Evolutionary conservation across 1,140 invertebrate genomes (phyloP).

Genomic region (Trichonephila clavata): DNA sequence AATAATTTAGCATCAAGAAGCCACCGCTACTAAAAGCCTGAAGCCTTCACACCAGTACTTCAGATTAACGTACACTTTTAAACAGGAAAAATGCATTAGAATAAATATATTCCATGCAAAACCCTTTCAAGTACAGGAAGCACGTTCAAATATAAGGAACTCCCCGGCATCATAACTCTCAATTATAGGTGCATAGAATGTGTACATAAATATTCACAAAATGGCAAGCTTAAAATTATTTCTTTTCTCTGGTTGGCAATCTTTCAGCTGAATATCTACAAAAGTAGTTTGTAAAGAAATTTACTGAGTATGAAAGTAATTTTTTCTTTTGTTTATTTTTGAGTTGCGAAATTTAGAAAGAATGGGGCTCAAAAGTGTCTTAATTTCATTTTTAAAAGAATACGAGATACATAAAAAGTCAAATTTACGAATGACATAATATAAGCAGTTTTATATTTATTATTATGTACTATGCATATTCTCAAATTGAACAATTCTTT

Average conservation of each 20-base stretch:
- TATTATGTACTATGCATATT: too few relatives aligned
- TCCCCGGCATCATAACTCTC: neutral
- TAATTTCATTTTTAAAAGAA: too few relatives aligned
- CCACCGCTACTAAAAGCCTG: neutral
- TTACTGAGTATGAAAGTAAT: too few relatives aligned
- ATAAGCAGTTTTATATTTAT: too few relatives aligned
- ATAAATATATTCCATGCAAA: neutral
- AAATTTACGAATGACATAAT: too few relatives aligned
- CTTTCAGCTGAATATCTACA: too few relatives aligned
- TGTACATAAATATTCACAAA: neutral
- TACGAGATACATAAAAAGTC: too few relatives aligned
- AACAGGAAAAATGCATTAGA: constrained; percentile 22
- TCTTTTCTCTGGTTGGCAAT: neutral
- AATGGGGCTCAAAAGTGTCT: too few relatives aligned
- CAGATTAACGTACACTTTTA: neutral
- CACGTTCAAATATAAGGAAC: neutral
- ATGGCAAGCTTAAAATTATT: neutral
- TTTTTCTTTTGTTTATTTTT: too few relatives aligned
- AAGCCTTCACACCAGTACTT: neutral
- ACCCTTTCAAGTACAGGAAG: neutral
- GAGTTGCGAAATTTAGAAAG: too few relatives aligned
- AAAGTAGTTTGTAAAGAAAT: too few relatives aligned
- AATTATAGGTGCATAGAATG: neutral
- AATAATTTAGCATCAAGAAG: neutral
- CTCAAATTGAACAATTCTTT: too few relatives aligned